phyloP scores from a whole-genome alignment of 2,888 invertebrate species.

The Argyresthia goedartella region DNA sequence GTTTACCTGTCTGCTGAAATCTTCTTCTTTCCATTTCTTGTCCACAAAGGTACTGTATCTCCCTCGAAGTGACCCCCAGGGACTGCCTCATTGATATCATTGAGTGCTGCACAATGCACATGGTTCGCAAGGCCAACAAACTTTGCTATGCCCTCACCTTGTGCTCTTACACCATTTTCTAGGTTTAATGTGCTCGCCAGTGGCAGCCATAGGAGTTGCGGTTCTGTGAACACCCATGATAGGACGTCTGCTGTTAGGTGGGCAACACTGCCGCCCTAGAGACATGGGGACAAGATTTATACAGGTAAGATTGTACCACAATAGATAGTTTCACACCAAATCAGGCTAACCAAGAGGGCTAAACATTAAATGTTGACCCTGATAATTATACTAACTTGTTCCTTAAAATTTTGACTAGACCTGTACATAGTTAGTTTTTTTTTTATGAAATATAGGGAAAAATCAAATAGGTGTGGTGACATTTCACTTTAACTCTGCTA shows the following conservation, averaged over 20 bases:
- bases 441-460: too few species aligned
- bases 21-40: slow-evolving; percentile 79
- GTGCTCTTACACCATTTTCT: slow-evolving; percentile 74
- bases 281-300: too few species aligned
- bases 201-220: slow-evolving; percentile 79
- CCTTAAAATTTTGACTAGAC: too few species aligned
- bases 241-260: slow-evolving; percentile 85
- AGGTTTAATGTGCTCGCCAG: slow-evolving; percentile 77
- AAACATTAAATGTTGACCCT: too few species aligned
- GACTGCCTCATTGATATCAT: slow-evolving; percentile 77
- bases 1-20: slow-evolving; percentile 71
- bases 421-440: too few species aligned
- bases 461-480: too few species aligned
- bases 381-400: too few species aligned
- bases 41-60: slow-evolving; percentile 81
- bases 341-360: too few species aligned
- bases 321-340: too few species aligned
- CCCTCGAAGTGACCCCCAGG: slow-evolving; percentile 81
- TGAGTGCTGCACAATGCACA: slow-evolving; percentile 67
- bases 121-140: slow-evolving; percentile 76
- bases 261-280: slow-evolving; percentile 85
- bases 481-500: too few species aligned
- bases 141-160: slow-evolving; percentile 74
- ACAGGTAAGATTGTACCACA: too few species aligned
- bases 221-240: slow-evolving; percentile 70